Conservation (phyloP, 2,888 invertebrate species). For the Aproaerema taeniolella region DNA sequence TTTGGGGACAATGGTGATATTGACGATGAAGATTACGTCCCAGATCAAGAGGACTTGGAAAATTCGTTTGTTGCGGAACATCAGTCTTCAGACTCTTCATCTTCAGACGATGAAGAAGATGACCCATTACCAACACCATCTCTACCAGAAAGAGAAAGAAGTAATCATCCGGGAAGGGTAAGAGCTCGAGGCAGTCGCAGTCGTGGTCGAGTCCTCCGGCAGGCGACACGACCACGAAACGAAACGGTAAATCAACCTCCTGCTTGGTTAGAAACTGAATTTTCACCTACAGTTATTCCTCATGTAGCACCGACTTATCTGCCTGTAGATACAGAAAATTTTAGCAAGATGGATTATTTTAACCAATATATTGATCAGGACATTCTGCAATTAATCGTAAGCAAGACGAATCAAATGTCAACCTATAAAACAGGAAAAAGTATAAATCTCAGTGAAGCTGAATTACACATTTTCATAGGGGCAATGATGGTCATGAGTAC, state of each 20-base stretch:
- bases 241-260: neutral
- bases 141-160: neutral
- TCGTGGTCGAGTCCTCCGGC: neutral
- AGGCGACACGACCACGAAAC: neutral
- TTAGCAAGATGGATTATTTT: neutral
- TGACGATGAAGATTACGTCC: neutral
- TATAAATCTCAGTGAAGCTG: neutral
- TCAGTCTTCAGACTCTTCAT: neutral
- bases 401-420: constrained; percentile 1
- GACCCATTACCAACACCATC: neutral
- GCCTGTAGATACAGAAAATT: constrained; percentile 5
- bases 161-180: no score
- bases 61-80: constrained; percentile 1
- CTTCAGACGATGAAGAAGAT: neutral
- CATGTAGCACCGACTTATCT: constrained; percentile 5
- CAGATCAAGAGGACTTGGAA: neutral
- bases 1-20: neutral
- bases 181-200: neutral
- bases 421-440: neutral
- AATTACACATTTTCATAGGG: neutral
- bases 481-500: constrained; percentile 1
- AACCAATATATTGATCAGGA: neutral
- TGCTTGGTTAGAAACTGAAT: constrained; percentile 2
- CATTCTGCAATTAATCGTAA: neutral
- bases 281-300: constrained; percentile 5